A percentile compares a stretch with the other conserved stretches of the same genome.
Evolutionary conservation across 2,797 vertebrate genomes (phyloP).

Genomic region (Acipenser oxyrinchus): DNA sequence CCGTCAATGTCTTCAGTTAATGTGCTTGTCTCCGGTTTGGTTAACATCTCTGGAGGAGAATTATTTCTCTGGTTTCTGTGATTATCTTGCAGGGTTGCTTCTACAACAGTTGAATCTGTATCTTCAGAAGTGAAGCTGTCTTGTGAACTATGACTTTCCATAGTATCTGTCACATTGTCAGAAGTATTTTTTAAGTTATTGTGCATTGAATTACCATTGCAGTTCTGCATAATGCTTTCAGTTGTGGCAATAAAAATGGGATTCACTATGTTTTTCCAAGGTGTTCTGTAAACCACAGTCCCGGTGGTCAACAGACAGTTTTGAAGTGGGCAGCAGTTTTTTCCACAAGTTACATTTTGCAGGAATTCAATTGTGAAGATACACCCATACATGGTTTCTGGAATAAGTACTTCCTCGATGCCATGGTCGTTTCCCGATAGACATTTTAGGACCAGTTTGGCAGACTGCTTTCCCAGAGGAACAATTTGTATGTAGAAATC

Average conservation of each 20-base stretch:
- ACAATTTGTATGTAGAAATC: constrained; percentile 77
- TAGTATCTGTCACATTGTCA: constrained; percentile 53
- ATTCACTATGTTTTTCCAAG: constrained; percentile 71
- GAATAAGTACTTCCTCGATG: constrained; percentile 62
- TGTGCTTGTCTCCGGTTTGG: not conserved
- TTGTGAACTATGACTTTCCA: constrained; percentile 62
- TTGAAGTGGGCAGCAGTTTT: constrained; percentile 59
- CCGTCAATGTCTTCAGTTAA: not conserved
- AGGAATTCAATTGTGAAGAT: constrained; percentile 72
- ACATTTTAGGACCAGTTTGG: constrained; percentile 74
- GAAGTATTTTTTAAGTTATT: too few species aligned
- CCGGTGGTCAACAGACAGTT: constrained; percentile 73
- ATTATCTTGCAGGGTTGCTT: constrained; percentile 35
- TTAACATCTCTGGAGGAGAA: not conserved
- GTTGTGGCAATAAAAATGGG: constrained; percentile 57
- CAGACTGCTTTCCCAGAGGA: constrained; percentile 60
- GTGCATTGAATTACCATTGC: constrained; percentile 24
- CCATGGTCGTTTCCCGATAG: constrained; percentile 63
- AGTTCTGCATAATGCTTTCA: constrained; percentile 56
- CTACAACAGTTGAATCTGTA: constrained; percentile 56
- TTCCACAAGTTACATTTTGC: constrained; percentile 65
- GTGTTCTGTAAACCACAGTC: constrained; percentile 59
- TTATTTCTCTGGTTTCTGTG: constrained; percentile 16
- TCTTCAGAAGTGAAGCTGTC: constrained; percentile 37
- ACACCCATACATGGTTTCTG: constrained; percentile 68